Conservation (phyloP, 1,140 invertebrate species). For the Caenorhabditis briggsae region DNA sequence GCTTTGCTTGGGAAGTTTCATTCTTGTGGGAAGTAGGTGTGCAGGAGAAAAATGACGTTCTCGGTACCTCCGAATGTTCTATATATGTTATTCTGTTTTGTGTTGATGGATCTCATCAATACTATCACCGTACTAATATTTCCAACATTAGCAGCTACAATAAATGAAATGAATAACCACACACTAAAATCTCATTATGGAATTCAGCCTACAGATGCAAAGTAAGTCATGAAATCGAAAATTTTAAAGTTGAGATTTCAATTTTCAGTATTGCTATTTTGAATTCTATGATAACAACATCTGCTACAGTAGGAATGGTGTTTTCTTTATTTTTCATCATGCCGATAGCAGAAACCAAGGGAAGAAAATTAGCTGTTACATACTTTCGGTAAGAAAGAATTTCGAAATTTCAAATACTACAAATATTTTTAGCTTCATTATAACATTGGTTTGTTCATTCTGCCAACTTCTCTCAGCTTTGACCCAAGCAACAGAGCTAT, state of each 20-base stretch:
- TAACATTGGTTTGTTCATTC: neutral
- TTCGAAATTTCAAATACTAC: too few species aligned
- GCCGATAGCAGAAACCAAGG: slow-evolving; percentile 27
- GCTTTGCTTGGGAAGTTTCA: neutral
- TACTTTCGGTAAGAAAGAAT: neutral
- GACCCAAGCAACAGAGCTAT: neutral
- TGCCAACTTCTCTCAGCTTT: neutral
- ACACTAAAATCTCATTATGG: neutral
- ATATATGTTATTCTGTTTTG: slow-evolving; percentile 16
- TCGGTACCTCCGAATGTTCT: neutral
- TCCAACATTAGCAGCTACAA: slow-evolving; percentile 10
- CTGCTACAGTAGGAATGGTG: neutral
- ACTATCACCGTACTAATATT: neutral
- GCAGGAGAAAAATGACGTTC: neutral
- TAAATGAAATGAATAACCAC: slow-evolving; percentile 28
- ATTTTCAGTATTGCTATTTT: slow-evolving; percentile 1
- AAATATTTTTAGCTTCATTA: slow-evolving; percentile 4
- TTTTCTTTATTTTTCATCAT: slow-evolving; percentile 8
- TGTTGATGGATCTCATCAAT: slow-evolving; percentile 3
- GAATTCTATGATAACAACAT: neutral
- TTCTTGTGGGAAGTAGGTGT: neutral
- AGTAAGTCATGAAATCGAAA: slow-evolving; percentile 13
- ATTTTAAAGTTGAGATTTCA: neutral
- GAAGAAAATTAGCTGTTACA: neutral
- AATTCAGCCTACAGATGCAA: neutral